Percentiles rank a stretch among this genome's conserved stretches.
Evolutionary conservation across 2,113 vertebrate genomes (phyloP).

Genomic region (Rhynchopsitta pachyrhyncha): DNA sequence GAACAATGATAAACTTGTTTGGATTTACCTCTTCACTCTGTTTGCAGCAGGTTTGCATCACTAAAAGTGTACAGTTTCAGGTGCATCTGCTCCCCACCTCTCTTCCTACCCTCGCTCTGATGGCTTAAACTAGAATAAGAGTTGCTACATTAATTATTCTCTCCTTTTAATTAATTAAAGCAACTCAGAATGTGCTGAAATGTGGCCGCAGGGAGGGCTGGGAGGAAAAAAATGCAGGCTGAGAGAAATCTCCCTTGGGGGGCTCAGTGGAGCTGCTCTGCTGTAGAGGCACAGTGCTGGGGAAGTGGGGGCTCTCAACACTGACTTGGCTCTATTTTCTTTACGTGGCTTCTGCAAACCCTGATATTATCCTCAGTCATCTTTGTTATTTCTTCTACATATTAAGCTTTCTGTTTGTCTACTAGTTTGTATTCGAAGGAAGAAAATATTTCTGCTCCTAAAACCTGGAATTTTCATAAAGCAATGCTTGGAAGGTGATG

Average conservation of each 20-base stretch:
- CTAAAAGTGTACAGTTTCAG: neutral
- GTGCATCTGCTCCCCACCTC: neutral
- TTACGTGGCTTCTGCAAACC: neutral
- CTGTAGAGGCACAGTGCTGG: fast-evolving
- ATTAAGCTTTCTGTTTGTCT: neutral
- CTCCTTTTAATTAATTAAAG: constrained; percentile 38
- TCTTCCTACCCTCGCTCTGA: neutral
- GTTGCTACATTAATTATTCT: constrained; percentile 33
- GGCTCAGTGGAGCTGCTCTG: neutral
- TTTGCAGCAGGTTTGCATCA: neutral
- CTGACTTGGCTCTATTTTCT: fast-evolving
- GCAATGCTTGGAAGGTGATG: neutral
- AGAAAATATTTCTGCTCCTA: neutral
- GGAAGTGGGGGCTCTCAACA: neutral
- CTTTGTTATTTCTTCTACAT: neutral
- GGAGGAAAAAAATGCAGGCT: neutral
- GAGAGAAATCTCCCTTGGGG: neutral
- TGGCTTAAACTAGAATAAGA: neutral
- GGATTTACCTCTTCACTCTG: neutral
- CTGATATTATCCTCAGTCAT: neutral
- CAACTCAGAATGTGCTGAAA: neutral
- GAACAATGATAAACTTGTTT: neutral
- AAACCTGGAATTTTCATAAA: neutral
- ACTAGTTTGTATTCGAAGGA: neutral
- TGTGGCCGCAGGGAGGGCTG: neutral